Evolutionary conservation across 1,140 invertebrate species (phyloP), one percentile per base, ranked within the genome.

Genomic region (Phocides pigmalion): DNA sequence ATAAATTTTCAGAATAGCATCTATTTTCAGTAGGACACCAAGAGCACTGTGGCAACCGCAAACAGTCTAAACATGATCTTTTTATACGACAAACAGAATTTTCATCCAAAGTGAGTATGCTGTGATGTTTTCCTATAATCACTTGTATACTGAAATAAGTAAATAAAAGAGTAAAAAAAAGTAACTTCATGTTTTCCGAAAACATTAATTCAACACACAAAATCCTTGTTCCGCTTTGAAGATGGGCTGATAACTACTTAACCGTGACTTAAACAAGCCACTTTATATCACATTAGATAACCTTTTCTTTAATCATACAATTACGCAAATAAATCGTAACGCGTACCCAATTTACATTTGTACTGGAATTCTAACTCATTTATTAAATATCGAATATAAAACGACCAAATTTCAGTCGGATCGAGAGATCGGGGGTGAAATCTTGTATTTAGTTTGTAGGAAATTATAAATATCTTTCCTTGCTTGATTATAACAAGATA

Each of bases 211-310:
- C 49, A 35, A 46, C 65, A 19, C n/a, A 17, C 44, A 50, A n/a
- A 58, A 51, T 47, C 32, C 42, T 58, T 46, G 51, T 67, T 67
- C 58, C 51, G 47, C 28, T 50, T 49, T 66, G 46, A 66, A 41
- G 14, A 16, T 62, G 56, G 20, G 12, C 19, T 53, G 62, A 68
- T 67, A 74, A 65, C 65, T 64, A 39, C 61, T 68, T 74, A 81
- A 62, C 79, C 81, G 76, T 84, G 82, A 79, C 76, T 72, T 77
- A 69, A n/a, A 50, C 64, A 47, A 54, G 64, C 59, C 54, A 74
- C 70, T 71, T 67, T 76, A 75, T 84, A 82, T 76, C 73, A 49
- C 61, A 61, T 74, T 54, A 69, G 86, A 87, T 89, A 89, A 86
- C 84, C 84, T 82, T 77, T 87, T 56, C 58, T 64, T 53, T 49